Base-by-base conservation (phyloP, 2,797 vertebrate species). In the Netta rufina region DNA sequence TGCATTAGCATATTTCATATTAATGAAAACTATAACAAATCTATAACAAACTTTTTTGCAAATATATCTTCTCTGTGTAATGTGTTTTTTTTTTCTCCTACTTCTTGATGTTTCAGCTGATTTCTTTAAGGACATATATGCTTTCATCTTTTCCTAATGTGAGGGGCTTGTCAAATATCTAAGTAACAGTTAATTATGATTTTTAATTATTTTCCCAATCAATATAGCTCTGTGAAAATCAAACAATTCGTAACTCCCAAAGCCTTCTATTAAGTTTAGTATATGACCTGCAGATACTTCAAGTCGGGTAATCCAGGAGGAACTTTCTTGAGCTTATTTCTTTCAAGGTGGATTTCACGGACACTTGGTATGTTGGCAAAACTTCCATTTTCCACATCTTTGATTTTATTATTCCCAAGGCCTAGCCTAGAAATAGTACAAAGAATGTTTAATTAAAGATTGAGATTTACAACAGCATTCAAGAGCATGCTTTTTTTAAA, bases 331-430 rank as follows among this genome's bases (percentile, higher is more conserved):
- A 99, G 98, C 79, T 98, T 99, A 96, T 99, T 99, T 96, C 98
- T 98, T 96, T 99, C 98, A 92, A 99, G 94, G 82, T 99, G 99
- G 94, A 99, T 98, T 97, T 99, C 98, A 71, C 98, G 98, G 95
- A 99, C 49, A 45, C 97, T 98, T 36, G 99, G 98, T 88, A 98
- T 98, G 92, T 95, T 98, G 85, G 97, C 97, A 28, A 99, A 97
- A 89, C 98, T 99, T 95, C 99, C 99, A 9, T 99, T 99, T 98
- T 99, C 99, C 39, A 99, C 98, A 39, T 95, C 99, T 96, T 98
- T 99, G 94, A 99, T 99, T 97, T 98, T 98, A 96, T 99, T 99
- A 92, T 99, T 99, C 74, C 98, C 98, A 45, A 99, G 97, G 58
- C 99, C 98, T 92, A 99, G 93, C 94, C 99, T 99, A 97, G 72